Conservation (phyloP, 2,888 invertebrate genomes). For the Drosophila imparisetae region DNA sequence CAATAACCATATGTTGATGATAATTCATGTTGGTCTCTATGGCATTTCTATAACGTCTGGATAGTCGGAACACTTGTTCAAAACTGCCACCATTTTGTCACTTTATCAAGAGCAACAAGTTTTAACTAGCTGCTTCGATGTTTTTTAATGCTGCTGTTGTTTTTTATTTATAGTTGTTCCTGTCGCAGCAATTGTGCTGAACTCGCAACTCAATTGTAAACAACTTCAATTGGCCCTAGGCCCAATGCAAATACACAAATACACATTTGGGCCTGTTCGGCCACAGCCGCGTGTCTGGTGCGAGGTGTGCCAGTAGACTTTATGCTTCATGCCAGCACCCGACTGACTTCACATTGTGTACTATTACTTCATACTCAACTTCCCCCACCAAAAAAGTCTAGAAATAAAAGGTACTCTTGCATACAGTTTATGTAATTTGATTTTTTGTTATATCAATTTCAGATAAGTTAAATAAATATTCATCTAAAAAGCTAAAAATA, state of each 20-base stretch:
- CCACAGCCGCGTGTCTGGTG: conserved; percentile 22
- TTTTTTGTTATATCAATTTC: background rate
- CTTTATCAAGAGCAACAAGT: conserved; percentile 54
- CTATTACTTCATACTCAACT: too few relatives aligned
- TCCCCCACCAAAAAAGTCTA: background rate
- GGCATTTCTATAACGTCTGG: conserved; percentile 20
- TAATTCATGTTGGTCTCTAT: conserved; percentile 6
- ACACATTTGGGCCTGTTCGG: conserved; percentile 33
- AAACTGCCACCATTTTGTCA: conserved; percentile 35
- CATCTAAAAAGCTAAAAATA: background rate
- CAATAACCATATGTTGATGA: background rate
- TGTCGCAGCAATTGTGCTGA: conserved; percentile 63
- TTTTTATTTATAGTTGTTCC: conserved; percentile 28
- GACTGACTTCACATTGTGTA: background rate
- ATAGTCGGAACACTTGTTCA: conserved; percentile 21
- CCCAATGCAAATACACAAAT: conserved; percentile 51
- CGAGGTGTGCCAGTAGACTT: conserved; percentile 41
- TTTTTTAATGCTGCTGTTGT: conserved; percentile 18
- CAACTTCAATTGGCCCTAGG: conserved; percentile 72
- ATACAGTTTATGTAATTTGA: background rate
- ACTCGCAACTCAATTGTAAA: conserved; percentile 72
- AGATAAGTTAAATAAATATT: background rate
- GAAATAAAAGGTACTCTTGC: background rate
- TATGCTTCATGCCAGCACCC: background rate
- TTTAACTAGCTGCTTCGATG: conserved; percentile 27